Evolutionary conservation across 2,888 invertebrate genomes (phyloP), one percentile per base, ranked within the genome.

Genomic region (Pollenia amentaria): DNA sequence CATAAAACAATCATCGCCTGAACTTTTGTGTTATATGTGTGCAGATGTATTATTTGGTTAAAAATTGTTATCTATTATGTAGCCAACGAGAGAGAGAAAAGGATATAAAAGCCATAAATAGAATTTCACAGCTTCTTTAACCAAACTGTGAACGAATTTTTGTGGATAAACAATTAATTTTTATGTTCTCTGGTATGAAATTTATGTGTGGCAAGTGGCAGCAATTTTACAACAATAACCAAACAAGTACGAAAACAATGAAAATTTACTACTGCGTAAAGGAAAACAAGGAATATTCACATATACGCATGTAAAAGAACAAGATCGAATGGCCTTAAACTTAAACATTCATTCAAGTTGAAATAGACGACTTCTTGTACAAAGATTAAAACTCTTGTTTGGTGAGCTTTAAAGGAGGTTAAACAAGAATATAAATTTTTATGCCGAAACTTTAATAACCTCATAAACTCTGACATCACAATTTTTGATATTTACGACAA

Each of bases 131-230:
- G 40, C n/a, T 42, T 60, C 42, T 21, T 57, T 8, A 51, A 70
- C 40, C 48, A 42, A 77, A 70, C 48, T 72, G 70, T 72, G 64
- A 78, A 77, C 21, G 57, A 77, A 57, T 60, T 84, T 77, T 65
- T 77, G 70, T 64, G 77, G 83, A 78, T 77, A 84, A 77, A 65
- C 83, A 84, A 83, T 79, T 79, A 79, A 51, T 70, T 79, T 79
- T 79, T 79, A 79, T 79, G 69, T 79, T 79, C 48, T 79, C 48
- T 69, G 21, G 10, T 42, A 60, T 62, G 57, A 60, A 79, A 70
- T 79, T 79, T 79, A 79, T 79, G 60, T 69, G 69, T 16, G 60
- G 78, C 57, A 69, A 70, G 69, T 79, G 69, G 78, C 69, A 79
- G 51, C 18, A 46, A 40, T 51, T 69, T 79, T 51, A 46, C 60